Evolutionary conservation across 2,113 vertebrate species (phyloP).

Genomic region (Eira barbara): DNA sequence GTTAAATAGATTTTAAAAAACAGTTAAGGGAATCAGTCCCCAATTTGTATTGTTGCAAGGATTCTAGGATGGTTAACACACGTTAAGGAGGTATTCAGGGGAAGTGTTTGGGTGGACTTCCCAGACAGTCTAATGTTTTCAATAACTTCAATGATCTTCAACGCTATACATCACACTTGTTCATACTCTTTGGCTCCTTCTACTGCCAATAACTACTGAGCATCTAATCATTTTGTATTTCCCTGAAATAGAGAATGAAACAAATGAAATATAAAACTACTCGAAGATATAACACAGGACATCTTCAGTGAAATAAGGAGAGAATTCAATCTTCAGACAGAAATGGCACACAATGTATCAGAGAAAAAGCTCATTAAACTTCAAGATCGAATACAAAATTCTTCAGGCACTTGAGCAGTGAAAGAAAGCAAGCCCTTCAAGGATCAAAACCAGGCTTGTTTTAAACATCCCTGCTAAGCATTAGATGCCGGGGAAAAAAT

Average conservation of each 20-base stretch:
- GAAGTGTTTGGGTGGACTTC: not conserved
- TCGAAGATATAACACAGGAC: not conserved
- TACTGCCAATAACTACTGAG: not conserved
- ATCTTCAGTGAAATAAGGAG: not conserved
- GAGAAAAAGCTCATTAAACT: not conserved
- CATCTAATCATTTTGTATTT: not conserved
- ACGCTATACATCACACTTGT: not conserved
- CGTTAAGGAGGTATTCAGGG: not conserved
- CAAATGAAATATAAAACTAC: not conserved
- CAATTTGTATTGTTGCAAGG: not conserved
- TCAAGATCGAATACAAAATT: not conserved
- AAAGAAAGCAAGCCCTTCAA: not conserved
- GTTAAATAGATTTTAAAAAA: not conserved
- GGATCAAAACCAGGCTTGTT: not conserved
- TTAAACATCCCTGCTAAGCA: not conserved
- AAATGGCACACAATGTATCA: not conserved
- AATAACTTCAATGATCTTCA: not conserved
- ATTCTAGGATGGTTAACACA: not conserved
- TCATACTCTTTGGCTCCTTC: not conserved
- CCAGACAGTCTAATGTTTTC: not conserved
- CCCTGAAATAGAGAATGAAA: not conserved
- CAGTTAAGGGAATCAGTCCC: not conserved
- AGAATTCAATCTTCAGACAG: not conserved
- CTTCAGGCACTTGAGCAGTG: not conserved
- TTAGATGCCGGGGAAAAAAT: not conserved